Evolutionary conservation across 2,113 vertebrate genomes (phyloP), one percentile per base, ranked within the genome.

Genomic region (Colius striatus): DNA sequence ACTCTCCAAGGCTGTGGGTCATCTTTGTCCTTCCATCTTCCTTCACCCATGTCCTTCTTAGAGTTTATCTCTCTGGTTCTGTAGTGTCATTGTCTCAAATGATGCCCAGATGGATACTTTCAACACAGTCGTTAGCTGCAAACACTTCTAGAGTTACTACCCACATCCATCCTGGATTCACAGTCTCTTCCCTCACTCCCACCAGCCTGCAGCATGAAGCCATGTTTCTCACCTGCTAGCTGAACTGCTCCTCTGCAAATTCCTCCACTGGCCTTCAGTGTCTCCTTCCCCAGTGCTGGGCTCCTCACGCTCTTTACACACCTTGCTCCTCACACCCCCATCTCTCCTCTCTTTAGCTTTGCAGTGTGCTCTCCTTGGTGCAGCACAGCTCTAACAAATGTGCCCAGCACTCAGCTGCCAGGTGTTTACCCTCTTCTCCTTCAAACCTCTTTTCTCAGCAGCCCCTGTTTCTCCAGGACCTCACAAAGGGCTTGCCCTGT

Each of bases 311-410:
- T 53, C 14, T n/a, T 72, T 6, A 25, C 10, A 6, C 15, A 23
- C 41, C 6, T 36, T 32, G 5, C 67, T 61, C 38, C 47, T 66
- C 34, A 4, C n/a, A 43, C 29, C 54, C 45, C 38, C 34, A 11
- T 41, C 65, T 48, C 62, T 10, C 63, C 76, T 12, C 38, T 41
- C 38, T 47, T 12, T 36, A 41, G 25, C 43, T 67, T 34, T 36
- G 25, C 48, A 34, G 13, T 7, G 27, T 3, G 6, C 3, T 58
- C 43, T 9, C 30, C 48, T 30, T 0, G 0, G 23, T 10, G 25
- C 61, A 58, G 60, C 74, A 84, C 50, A 60, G 45, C 72, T 50
- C 26, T 36, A 68, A 36, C 29, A 8, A 8, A 34, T 0, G 0
- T 41, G 21, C 30, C n/a, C 47, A 21, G 25, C 21, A 11, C 76